Base-by-base conservation (phyloP, 2,113 vertebrate genomes). In the Hassar affinis region DNA sequence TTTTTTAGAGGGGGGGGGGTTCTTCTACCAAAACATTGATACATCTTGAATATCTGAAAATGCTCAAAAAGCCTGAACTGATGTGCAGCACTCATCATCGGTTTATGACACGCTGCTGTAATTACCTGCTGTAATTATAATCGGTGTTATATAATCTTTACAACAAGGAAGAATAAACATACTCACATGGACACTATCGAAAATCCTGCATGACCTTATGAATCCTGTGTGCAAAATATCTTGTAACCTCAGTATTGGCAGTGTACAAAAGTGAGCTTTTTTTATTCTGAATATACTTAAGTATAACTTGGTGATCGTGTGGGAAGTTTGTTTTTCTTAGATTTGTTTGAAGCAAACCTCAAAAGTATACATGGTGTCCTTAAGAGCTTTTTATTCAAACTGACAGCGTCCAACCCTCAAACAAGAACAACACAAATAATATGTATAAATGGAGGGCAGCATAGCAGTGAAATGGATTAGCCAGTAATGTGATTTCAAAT, bases 231-330 rank as follows among this genome's bases (percentile, higher is more conserved):
- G 71, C 79, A 79, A 35, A 82, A 84, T 56, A 56, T 51, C 77
- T 72, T 47, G 12, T 49, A 82, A 75, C 84, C 86, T 80, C 86
- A 85, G 83, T 69, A 75, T 75, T 87, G 84, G 86, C 83, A 82
- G 68, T 47, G n/a, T 68, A 75, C 68, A 54, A 82, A 82, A 77
- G 84, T 69, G 38, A 85, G 78, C 56, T 81, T 76, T 85, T 87
- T 81, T 77, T 61, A 78, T 71, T 87, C 83, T 79, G 83, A 74
- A 56, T 87, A 79, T 82, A 84, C 79, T 87, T 85, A 85, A 85
- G 78, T 79, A 82, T 81, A 81, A 78, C 30, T 59, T 81, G 81
- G 79, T 85, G 69, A 75, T 85, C 38, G 51, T 82, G 83, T 78
- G 79, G 80, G 82, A 87, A 79, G n/a, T 76, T 81, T 78, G 69